Evolutionary conservation across 2,113 vertebrate species (phyloP).

Genomic region (Psittacula cyanocephala): DNA sequence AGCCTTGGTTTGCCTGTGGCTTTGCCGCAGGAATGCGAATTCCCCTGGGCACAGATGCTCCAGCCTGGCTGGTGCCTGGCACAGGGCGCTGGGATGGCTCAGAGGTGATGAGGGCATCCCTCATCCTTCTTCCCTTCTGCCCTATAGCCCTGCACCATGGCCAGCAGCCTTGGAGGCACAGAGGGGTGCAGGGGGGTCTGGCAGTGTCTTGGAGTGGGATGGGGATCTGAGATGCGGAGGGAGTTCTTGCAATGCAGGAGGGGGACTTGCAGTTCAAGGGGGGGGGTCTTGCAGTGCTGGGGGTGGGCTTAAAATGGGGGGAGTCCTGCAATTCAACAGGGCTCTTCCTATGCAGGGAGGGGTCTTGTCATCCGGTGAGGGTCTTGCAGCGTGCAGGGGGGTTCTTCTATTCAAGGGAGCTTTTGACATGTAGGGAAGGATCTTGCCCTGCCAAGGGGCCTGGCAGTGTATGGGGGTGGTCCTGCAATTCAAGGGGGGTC

Average conservation of each 20-base stretch:
- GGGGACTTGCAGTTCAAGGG: neutral
- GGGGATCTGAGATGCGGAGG: neutral
- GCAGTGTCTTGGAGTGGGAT: neutral
- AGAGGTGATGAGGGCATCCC: neutral
- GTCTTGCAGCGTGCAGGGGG: no score
- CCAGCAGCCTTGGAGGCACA: neutral
- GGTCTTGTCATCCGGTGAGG: neutral
- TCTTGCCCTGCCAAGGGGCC: neutral
- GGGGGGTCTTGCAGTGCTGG: no score
- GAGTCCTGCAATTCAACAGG: neutral
- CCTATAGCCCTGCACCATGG: neutral
- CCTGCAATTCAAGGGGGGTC: neutral
- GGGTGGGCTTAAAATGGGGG: neutral
- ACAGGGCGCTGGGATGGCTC: neutral
- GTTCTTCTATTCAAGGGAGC: neutral
- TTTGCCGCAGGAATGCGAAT: neutral
- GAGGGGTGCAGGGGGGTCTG: neutral
- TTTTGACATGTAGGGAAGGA: neutral
- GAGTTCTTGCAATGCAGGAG: neutral
- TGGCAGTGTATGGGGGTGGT: accelerated
- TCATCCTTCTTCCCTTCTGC: neutral
- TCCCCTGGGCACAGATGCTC: neutral
- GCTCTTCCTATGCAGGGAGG: neutral
- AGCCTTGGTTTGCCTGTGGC: neutral
- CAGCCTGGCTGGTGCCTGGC: neutral